Percentiles rank a stretch among this genome's conserved stretches.
Conservation (phyloP, 2,888 invertebrate species). For the Petrophora chlorosata region DNA sequence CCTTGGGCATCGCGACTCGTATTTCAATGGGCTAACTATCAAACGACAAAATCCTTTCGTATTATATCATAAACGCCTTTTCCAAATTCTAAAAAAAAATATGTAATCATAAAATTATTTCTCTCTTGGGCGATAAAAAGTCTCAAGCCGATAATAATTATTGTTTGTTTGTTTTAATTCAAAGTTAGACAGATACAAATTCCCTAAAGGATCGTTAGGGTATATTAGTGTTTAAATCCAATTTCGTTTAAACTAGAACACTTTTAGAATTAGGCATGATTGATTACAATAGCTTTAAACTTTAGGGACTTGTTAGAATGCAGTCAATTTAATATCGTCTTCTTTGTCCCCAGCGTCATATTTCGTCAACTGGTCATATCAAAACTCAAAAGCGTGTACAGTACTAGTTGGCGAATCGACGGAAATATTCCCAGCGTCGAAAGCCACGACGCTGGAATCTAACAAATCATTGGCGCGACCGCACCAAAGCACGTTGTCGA, state of each 20-base stretch:
- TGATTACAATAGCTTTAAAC: slow-evolving; percentile 9
- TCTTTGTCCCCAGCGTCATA: slow-evolving; percentile 87
- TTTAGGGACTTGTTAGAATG: slow-evolving; percentile 1
- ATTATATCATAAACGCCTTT: slow-evolving; percentile 8
- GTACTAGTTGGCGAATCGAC: slow-evolving; percentile 92
- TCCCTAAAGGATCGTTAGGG: slow-evolving; percentile 29
- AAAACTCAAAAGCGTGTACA: slow-evolving; percentile 92
- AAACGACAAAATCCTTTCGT: slow-evolving; percentile 4
- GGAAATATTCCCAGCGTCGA: slow-evolving; percentile 87
- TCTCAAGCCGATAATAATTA: slow-evolving; percentile 31
- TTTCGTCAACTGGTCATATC: slow-evolving; percentile 93
- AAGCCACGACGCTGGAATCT: slow-evolving; percentile 87
- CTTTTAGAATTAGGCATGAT: slow-evolving; percentile 22
- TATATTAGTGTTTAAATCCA: slow-evolving; percentile 20
- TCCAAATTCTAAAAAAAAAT: slow-evolving; percentile 20
- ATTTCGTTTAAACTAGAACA: slow-evolving; percentile 14
- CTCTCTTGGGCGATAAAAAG: slow-evolving; percentile 21
- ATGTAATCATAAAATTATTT: slow-evolving; percentile 26
- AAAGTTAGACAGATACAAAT: slow-evolving; percentile 30
- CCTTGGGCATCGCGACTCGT: too few species aligned
- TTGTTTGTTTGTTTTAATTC: slow-evolving; percentile 33
- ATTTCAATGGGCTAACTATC: too few species aligned
- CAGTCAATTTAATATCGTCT: neutral
- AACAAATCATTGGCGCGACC: slow-evolving; percentile 88
- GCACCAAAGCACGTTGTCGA: slow-evolving; percentile 83